Evolutionary conservation across 2,113 vertebrate genomes (phyloP), one percentile per base, ranked within the genome.

Genomic region (Platycercus adscitus): DNA sequence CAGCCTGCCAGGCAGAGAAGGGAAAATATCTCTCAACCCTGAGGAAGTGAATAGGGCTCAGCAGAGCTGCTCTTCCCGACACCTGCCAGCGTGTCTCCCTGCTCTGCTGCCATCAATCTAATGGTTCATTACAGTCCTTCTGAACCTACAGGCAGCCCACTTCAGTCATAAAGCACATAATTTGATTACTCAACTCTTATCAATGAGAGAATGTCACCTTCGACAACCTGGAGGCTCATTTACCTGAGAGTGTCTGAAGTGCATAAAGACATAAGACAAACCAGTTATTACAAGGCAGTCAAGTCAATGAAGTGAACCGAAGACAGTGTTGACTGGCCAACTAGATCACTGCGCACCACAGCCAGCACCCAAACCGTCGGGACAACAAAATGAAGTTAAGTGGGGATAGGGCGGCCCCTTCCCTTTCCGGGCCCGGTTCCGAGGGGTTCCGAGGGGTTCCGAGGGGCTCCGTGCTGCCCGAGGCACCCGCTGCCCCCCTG

Each of bases 321-420:
- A 17, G 44, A 21, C 46, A 18, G 15, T 0, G 17, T 1, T 19
- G 24, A 37, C 19, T 23, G 78, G 31, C 29, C 29, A 17, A 4
- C 61, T 4, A 0, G 11, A 52, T 33, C 58, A 20, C 52, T 7
- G 6, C 31, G 1, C 14, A 43, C 13, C 4, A 1, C 13, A 8
- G 41, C 60, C 47, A 39, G 49, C 53, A 6, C 28, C 4, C 5
- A 46, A 12, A 21, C 41, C 8, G 3, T 9, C 23, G 17, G 13
- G 12, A 11, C 11, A 25, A 15, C 43, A 26, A 49, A 39, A 72
- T 3, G 10, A 69, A 25, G 39, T 1, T 1, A 11, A 37, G 13
- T 0, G 2, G 24, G 5, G 17, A 35, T 3, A 24, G 17, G 33
- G 33, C 3, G 4, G 6, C 31, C 10, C 65, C 24, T 16, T 21